Conservation (phyloP, 2,797 vertebrate genomes). For the Cyprinodon diabolis region DNA sequence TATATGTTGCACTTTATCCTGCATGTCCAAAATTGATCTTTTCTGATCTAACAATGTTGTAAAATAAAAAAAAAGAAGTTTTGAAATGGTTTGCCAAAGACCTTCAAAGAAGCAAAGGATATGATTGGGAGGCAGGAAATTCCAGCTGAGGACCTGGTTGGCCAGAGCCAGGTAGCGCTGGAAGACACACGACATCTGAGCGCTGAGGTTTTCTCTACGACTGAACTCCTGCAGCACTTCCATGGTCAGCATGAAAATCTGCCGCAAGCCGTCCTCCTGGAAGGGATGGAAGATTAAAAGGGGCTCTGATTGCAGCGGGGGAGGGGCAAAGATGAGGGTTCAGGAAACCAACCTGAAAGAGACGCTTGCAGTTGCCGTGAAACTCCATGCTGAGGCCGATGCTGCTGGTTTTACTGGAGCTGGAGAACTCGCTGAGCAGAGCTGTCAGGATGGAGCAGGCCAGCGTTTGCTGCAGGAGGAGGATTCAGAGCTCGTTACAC, state of each 20-base stretch:
- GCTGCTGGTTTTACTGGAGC: conserved; percentile 99
- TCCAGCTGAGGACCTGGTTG: conserved; percentile 99
- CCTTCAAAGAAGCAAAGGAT: conserved; percentile 84
- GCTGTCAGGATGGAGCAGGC: conserved; percentile 98
- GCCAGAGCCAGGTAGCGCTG: conserved; percentile 89
- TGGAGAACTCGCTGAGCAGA: conserved; percentile 97
- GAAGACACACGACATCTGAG: conserved; percentile 98
- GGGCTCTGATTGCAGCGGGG: neutral
- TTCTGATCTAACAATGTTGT: too few relatives aligned
- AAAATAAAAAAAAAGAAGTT: too few relatives aligned
- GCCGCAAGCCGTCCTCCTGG: conserved; percentile 91
- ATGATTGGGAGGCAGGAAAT: conserved; percentile 99
- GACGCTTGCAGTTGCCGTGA: conserved; percentile 96
- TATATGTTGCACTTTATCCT: too few relatives aligned
- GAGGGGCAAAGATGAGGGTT: neutral
- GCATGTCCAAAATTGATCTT: too few relatives aligned
- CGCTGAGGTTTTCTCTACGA: conserved; percentile 92
- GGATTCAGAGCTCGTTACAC: neutral
- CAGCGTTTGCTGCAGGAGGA: conserved; percentile 90
- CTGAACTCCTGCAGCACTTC: conserved; percentile 98
- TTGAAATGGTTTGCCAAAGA: too few relatives aligned
- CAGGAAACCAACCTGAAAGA: conserved; percentile 89
- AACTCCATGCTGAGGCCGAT: conserved; percentile 99
- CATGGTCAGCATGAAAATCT: conserved; percentile 96
- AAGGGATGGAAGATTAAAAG: neutral